These are phyloP conservation scores for Bombus difficillimus DNA, from an alignment of 1,140 invertebrate genomes.

Conservation along the genomic window DNA sequence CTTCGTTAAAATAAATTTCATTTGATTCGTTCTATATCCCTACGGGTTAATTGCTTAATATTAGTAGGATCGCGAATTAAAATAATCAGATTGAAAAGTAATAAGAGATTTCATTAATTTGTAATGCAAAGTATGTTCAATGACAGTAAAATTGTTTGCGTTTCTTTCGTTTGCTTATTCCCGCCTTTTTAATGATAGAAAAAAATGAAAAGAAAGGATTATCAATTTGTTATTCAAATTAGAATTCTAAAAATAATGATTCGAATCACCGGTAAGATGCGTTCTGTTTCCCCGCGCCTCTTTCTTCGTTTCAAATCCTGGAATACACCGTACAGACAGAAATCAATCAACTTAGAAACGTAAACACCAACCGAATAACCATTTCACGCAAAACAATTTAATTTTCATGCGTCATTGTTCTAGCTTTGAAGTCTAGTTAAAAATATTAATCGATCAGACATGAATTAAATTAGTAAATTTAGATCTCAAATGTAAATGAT, in stretches of 20 bases:
- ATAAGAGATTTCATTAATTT: neutral
- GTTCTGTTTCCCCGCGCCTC: neutral
- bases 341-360: conserved; percentile 22
- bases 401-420: neutral
- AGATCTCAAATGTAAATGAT: neutral
- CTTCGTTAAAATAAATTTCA: neutral
- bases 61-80: neutral
- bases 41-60: neutral
- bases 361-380: conserved; percentile 1
- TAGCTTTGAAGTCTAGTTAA: neutral
- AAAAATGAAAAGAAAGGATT: conserved; percentile 6
- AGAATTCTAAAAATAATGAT: conserved; percentile 25
- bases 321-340: conserved; percentile 1
- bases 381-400: neutral
- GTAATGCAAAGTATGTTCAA: neutral
- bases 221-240: conserved; percentile 39
- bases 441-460: neutral
- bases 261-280: neutral
- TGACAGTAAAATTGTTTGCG: conserved; percentile 3
- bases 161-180: neutral
- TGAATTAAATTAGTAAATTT: neutral
- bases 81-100: conserved; percentile 6
- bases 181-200: neutral
- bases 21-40: neutral
- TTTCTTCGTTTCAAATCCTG: neutral